These are phyloP conservation scores for Chalcis sispes DNA, from an alignment of 2,888 invertebrate genomes.

Conservation along the genomic window DNA sequence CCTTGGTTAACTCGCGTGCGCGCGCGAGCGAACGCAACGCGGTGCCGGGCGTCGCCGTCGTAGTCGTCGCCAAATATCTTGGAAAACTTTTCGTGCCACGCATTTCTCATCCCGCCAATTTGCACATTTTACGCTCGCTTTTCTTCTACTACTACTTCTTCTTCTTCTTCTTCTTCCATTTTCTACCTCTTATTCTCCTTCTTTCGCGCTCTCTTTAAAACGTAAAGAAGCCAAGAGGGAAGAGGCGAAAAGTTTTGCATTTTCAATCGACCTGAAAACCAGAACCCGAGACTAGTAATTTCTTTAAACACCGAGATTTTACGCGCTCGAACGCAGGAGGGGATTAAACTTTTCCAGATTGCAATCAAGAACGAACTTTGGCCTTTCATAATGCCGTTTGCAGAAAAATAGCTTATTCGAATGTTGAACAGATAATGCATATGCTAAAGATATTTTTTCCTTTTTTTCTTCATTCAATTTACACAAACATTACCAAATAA, in stretches of 20 bases:
- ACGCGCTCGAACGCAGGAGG: no score
- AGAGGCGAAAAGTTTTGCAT: slow-evolving; percentile 47
- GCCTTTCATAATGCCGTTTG: slow-evolving; percentile 2
- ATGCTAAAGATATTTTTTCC: no score
- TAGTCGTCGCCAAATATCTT: slow-evolving; percentile 48
- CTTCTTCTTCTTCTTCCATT: neutral
- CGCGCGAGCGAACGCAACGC: no score
- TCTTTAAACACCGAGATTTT: slow-evolving; percentile 51
- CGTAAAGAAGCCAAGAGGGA: neutral
- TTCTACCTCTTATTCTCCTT: neutral
- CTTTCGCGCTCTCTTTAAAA: neutral
- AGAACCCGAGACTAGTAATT: slow-evolving; percentile 25
- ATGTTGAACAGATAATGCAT: no score
- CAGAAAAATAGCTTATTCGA: neutral
- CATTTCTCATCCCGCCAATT: slow-evolving; percentile 54
- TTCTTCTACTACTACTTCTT: slow-evolving; percentile 17
- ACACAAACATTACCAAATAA: neutral
- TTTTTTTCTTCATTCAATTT: neutral
- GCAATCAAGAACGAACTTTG: slow-evolving; percentile 5
- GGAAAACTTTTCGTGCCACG: slow-evolving; percentile 46
- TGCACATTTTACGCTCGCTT: slow-evolving; percentile 51
- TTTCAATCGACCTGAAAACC: slow-evolving; percentile 45
- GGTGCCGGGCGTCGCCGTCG: slow-evolving; percentile 8
- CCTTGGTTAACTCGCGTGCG: no score
- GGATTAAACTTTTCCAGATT: slow-evolving; percentile 21